Conservation (phyloP, 2,888 invertebrate genomes). For the Conus canariensis region DNA sequence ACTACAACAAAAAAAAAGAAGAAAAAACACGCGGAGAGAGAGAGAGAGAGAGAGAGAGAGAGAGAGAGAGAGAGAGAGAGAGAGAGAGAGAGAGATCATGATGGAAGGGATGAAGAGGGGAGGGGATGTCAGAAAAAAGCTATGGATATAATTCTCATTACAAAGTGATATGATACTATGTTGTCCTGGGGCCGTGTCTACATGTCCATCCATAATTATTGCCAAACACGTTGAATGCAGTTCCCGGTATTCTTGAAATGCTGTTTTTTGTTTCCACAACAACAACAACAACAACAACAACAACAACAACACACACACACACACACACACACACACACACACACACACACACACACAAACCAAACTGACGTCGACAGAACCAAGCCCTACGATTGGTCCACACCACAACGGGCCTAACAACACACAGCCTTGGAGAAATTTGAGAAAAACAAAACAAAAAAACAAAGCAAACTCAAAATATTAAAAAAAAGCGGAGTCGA, state of each 20-base stretch:
- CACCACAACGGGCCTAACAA: too few relatives aligned
- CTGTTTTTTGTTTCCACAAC: background rate
- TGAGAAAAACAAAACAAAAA: too few relatives aligned
- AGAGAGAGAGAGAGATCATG: background rate
- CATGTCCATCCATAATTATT: background rate
- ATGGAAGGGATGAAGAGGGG: background rate
- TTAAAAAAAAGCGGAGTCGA: too few relatives aligned
- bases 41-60: slow-evolving; percentile 16
- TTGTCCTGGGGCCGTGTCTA: background rate
- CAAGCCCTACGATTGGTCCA: background rate
- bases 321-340: background rate
- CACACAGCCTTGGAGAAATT: too few relatives aligned
- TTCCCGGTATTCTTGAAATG: slow-evolving; percentile 2
- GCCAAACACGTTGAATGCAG: background rate
- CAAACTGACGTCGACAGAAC: slow-evolving; percentile 21
- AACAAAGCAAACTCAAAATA: too few relatives aligned
- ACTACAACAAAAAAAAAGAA: background rate
- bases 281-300: background rate
- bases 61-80: background rate
- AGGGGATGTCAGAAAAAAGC: background rate
- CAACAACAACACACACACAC: background rate
- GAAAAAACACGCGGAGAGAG: background rate
- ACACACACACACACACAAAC: slow-evolving; percentile 3
- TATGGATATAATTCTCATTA: background rate
- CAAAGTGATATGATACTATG: background rate